These are phyloP conservation scores for Heterodera carotae DNA, from an alignment of 1,140 invertebrate species.

Conservation along the genomic window DNA sequence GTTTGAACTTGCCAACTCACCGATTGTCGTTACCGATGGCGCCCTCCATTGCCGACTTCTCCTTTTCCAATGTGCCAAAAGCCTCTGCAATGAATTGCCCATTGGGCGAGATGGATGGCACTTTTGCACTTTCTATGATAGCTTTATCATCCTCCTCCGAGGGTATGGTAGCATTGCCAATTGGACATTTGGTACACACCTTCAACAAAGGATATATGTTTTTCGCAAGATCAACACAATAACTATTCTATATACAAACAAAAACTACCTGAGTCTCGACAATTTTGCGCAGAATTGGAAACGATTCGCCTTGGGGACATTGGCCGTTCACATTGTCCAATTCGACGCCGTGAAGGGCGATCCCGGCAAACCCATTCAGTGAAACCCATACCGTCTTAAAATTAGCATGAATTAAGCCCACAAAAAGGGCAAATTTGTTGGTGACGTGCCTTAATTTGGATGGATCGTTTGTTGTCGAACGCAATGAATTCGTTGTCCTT, in stretches of 20 bases:
- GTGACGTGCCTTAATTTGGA: slow-evolving; percentile 29
- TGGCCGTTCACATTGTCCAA: slow-evolving; percentile 31
- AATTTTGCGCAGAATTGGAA: slow-evolving; percentile 30
- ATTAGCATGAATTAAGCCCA: background rate
- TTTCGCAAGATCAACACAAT: too few species aligned
- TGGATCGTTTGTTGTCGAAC: slow-evolving; percentile 35
- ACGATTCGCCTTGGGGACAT: slow-evolving; percentile 27
- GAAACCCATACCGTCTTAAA: slow-evolving; percentile 36
- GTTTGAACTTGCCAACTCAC: too few species aligned
- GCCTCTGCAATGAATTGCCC: background rate
- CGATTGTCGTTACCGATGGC: too few species aligned
- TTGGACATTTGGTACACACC: background rate
- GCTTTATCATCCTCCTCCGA: background rate
- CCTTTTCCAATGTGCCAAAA: background rate
- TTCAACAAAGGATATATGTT: background rate
- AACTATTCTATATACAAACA: too few species aligned
- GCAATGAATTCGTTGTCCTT: slow-evolving; percentile 39
- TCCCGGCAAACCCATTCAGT: slow-evolving; percentile 29
- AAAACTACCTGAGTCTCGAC: slow-evolving; percentile 32
- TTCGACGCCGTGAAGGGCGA: slow-evolving; percentile 35
- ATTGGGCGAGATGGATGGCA: background rate
- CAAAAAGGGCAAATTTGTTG: background rate
- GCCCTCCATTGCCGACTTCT: background rate
- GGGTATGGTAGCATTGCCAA: background rate
- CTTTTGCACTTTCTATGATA: background rate